Evolutionary conservation across 1,140 invertebrate genomes (phyloP).

Genomic region (Trypoxylus dichotomus): DNA sequence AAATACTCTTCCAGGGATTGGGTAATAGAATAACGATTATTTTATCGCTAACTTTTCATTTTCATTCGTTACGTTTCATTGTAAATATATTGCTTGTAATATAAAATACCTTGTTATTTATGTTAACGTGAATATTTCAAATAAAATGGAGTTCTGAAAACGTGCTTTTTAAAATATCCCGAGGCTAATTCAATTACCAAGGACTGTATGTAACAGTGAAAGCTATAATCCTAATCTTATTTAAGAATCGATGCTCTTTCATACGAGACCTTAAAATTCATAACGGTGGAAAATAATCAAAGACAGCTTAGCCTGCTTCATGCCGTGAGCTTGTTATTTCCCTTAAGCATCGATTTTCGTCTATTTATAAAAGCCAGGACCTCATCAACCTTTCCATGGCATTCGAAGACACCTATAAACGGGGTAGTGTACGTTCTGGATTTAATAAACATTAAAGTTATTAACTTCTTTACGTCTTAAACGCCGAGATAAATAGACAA

Average conservation of each 20-base stretch:
- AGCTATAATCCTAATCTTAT: neutral
- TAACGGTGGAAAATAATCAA: neutral
- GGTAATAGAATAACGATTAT: no score
- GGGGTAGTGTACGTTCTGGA: neutral
- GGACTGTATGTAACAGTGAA: no score
- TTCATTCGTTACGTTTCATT: no score
- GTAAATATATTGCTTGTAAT: no score
- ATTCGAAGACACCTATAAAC: neutral
- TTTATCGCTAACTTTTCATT: no score
- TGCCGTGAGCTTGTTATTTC: neutral
- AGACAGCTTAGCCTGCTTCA: neutral
- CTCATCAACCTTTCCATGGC: neutral
- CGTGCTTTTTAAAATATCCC: no score
- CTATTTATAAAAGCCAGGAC: neutral
- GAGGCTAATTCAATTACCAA: no score
- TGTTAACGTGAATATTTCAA: no score
- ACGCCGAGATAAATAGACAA: neutral
- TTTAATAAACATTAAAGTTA: constrained; percentile 4
- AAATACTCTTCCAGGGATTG: no score
- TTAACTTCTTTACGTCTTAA: neutral
- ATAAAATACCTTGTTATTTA: no score
- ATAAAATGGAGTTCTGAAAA: no score
- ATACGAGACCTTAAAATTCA: neutral
- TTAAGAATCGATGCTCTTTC: neutral
- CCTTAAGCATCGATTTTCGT: neutral